These are phyloP conservation scores for Gari tellinella DNA, from an alignment of 2,888 invertebrate genomes.

Conservation along the genomic window DNA sequence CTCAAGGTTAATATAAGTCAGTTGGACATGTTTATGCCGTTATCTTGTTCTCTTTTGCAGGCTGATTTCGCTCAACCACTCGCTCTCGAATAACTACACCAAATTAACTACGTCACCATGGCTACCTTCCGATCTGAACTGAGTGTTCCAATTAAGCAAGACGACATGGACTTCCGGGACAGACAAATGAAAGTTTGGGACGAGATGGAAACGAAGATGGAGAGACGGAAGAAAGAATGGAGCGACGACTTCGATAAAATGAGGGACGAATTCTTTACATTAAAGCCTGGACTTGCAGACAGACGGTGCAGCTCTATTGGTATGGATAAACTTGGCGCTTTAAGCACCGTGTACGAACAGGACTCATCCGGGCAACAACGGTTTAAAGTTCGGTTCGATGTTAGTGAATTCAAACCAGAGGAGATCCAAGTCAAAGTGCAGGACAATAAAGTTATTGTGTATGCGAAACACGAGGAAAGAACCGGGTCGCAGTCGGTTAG, in stretches of 20 bases:
- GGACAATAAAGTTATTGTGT: conserved; percentile 77
- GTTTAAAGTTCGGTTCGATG: conserved; percentile 80
- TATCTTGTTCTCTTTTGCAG: no score
- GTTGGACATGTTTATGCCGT: no score
- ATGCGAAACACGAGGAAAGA: conserved; percentile 77
- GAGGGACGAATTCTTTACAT: conserved; percentile 82
- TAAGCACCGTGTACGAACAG: conserved; percentile 73
- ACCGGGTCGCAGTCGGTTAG: conserved; percentile 73
- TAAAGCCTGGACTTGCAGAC: conserved; percentile 79
- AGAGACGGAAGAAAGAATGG: conserved; percentile 78
- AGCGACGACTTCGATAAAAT: conserved; percentile 81
- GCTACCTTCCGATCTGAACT: conserved; percentile 82
- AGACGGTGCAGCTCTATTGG: conserved; percentile 63
- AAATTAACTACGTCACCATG: conserved; percentile 40
- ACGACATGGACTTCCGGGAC: conserved; percentile 82
- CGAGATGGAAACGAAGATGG: conserved; percentile 79
- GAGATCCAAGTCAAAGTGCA: conserved; percentile 81
- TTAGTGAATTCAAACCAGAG: conserved; percentile 79
- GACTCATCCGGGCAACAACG: conserved; percentile 72
- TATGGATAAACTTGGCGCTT: conserved; percentile 69
- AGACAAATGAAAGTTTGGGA: conserved; percentile 81
- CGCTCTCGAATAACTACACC: no score
- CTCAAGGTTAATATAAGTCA: no score
- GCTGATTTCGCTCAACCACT: no score
- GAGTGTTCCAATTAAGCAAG: conserved; percentile 82